phyloP scores from a whole-genome alignment of 2,888 invertebrate species.

The Rhyacophila evoluta region DNA sequence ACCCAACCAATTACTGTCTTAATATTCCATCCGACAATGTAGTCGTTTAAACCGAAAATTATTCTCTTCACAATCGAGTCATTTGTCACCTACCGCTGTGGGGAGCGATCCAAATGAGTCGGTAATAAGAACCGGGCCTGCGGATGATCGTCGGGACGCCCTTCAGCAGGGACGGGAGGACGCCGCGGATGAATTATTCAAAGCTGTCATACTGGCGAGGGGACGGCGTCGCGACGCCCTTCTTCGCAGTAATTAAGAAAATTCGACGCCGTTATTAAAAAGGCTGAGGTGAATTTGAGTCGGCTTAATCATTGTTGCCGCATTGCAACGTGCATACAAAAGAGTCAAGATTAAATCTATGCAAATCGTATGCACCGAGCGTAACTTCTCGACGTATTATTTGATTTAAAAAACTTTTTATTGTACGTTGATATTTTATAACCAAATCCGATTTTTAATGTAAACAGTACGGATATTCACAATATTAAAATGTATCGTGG shows the following conservation, averaged over 20 bases:
- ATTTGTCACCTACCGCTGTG: conserved; percentile 27
- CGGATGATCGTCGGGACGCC: neutral
- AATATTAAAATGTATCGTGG: no score
- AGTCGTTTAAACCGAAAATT: neutral
- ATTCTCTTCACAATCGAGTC: neutral
- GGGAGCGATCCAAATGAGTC: neutral
- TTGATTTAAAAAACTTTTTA: no score
- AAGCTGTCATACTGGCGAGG: neutral
- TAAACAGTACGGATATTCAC: no score
- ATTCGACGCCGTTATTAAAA: conserved; percentile 22
- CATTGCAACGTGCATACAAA: neutral
- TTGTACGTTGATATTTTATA: no score
- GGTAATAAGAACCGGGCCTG: conserved; percentile 31
- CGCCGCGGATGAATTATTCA: conserved; percentile 25
- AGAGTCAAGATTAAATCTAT: no score
- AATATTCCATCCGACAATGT: no score
- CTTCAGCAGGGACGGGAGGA: neutral
- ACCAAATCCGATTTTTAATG: no score
- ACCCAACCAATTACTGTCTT: no score
- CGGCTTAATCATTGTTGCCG: neutral
- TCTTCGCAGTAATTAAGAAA: conserved; percentile 22
- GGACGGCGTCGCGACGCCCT: neutral
- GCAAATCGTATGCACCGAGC: no score
- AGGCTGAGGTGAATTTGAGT: neutral
- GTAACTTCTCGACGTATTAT: no score